Evolutionary conservation across 1,140 invertebrate species (phyloP).

Genomic region (Drosophila micromelanica): DNA sequence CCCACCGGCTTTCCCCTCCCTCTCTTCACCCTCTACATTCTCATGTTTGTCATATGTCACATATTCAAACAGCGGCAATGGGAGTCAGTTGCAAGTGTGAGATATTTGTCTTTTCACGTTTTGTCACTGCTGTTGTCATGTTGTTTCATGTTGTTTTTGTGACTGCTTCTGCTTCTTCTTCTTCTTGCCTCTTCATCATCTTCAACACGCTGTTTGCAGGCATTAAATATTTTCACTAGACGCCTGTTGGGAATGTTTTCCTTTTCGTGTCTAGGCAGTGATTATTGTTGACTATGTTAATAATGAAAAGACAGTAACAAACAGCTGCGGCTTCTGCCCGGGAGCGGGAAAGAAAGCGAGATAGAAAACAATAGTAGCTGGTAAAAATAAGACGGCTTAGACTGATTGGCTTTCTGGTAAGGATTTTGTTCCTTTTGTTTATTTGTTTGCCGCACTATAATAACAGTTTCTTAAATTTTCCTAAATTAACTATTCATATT

Average conservation of each 20-base stretch:
- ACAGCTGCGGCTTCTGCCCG: conserved; percentile 62
- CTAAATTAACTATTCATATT: too few relatives aligned
- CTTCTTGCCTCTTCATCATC: conserved; percentile 21
- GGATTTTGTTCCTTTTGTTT: too few relatives aligned
- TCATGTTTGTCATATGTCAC: conserved; percentile 63
- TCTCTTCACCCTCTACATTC: too few relatives aligned
- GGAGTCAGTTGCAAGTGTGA: conserved; percentile 70
- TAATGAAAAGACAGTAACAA: conserved; percentile 75
- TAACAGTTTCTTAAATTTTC: too few relatives aligned
- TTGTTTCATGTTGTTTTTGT: conserved; percentile 45
- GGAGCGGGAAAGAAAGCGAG: background rate
- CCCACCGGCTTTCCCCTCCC: background rate
- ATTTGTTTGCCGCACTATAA: too few relatives aligned
- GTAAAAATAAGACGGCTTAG: conserved; percentile 1
- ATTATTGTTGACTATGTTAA: conserved; percentile 80
- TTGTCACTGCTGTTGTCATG: conserved; percentile 64
- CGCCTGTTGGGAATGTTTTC: conserved; percentile 71
- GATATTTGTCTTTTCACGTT: conserved; percentile 72
- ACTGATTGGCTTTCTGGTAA: conserved; percentile 6
- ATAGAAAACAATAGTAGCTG: too few relatives aligned
- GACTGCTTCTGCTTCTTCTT: background rate
- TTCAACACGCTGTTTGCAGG: conserved; percentile 68
- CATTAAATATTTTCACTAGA: conserved; percentile 80
- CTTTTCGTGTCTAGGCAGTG: conserved; percentile 64
- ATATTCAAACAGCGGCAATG: conserved; percentile 68